Base-by-base conservation (phyloP, 1,140 invertebrate species). In the Sitobion miscanthi region DNA sequence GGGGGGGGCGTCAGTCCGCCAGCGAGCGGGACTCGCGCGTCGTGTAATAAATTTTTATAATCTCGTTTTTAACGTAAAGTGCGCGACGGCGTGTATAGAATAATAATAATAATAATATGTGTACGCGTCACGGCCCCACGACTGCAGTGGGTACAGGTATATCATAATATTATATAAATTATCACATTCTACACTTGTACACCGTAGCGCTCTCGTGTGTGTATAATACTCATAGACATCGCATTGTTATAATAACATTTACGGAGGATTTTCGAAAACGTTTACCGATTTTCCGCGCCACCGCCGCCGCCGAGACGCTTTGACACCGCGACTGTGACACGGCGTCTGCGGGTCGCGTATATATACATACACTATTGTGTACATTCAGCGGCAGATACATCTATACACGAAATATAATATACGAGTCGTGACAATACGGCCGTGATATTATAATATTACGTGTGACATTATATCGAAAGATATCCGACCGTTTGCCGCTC, bases 211-310 rank as follows among this genome's bases (percentile, higher is more conserved):
- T n/a, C n/a, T 35, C 62, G 11, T 77, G 30, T 77, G n/a, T 77
- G 17, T 54, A 54, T 49, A 14, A 49, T 17, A 54, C 6, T 54
- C 3, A 77, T 77, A 77, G n/a, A n/a, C n/a, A n/a, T 77, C n/a
- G 14, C 20, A 77, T 54, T 54, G 23, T 54, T 54, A 54, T 54
- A 54, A 54, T 54, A 54, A 54, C 3, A 42, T 42, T 42, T 54
- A 54, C 6, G 49, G 14, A 17, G 49, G 49, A 17, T 54, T 91
- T 30, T 91, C 62, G 38, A 69, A 47, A 52, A 82, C 91, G 91
- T 92, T 92, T 92, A 92, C 91, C 91, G 47, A 92, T 92, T 92
- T 82, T 92, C 69, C 91, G 77, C 91, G 17, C 83, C n/a, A 23
- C 21, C 49, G 49, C 35, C 35, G 35, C n/a, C 49, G 52, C 52